Base-by-base conservation (phyloP, 1,140 invertebrate species). In the Panulirus ornatus region DNA sequence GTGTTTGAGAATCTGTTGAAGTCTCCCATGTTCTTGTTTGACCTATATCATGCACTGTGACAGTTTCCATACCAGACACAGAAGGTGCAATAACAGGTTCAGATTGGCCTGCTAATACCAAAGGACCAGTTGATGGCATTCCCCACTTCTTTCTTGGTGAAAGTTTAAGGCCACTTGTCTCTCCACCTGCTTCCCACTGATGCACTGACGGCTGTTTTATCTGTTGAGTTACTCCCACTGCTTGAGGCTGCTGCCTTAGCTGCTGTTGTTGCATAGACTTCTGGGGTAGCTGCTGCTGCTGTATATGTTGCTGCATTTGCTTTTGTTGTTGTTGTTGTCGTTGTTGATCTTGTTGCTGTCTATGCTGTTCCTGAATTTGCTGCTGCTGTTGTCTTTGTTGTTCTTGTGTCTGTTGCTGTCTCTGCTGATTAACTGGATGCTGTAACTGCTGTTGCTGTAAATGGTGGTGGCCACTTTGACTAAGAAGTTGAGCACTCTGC, bases 111-210 rank as follows among this genome's bases (percentile, higher is more conserved):
- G 84, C 88, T 14, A 88, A 22, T 51, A 92, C 8, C 40, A 92
- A 9, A 14, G 83, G 40, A 19, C 47, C 83, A 5, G 76, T 54
- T 42, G 84, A 27, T 58, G 88, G 79, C 16, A 84, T 84, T 14
- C 91, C 91, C 91, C 91, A 92, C 79, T 91, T 92, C 34, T 91
- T 87, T 34, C 91, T 71, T 0, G 88, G 88, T 14, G 82, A 84
- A 6, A 88, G 71, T 73, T 84, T 91, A 30, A 58, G 36, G 42
- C 66, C 79, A 9, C 63, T 75, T 9, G 66, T 42, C 8, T 78
- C 90, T 9, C 30, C 54, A 51, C 58, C 76, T 92, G 93, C 90
- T 84, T 47, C 82, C 91, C 30, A 30, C 76, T 82, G 78, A 27
- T 70, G 42, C 79, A 40, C 40, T 47, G 42, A 27, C 63, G 79